A percentile compares a stretch with the other conserved stretches of the same genome.
Evolutionary conservation across 2,797 vertebrate species (phyloP).

Genomic region (Naso thynnoides): DNA sequence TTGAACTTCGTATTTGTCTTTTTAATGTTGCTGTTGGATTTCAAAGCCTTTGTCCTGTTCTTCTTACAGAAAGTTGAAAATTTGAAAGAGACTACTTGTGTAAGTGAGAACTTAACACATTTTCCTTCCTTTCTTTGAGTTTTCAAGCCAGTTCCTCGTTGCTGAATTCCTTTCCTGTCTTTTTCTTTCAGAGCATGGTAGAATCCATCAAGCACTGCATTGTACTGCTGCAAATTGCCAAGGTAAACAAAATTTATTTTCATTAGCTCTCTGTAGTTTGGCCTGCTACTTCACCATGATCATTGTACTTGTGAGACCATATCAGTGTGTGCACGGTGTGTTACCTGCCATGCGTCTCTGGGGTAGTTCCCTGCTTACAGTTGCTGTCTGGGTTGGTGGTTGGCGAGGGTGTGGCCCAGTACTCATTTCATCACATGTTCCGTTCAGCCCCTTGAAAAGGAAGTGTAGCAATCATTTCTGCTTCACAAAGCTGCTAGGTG

Average conservation of each 20-base stretch:
- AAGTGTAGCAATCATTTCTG: slow-evolving; percentile 54
- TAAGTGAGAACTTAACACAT: slow-evolving; percentile 85
- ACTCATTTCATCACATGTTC: slow-evolving; percentile 78
- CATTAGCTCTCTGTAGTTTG: slow-evolving; percentile 22
- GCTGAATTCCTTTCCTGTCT: slow-evolving; percentile 35
- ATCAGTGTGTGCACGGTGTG: slow-evolving; percentile 33
- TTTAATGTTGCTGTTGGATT: slow-evolving; percentile 14
- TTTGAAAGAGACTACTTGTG: slow-evolving; percentile 98
- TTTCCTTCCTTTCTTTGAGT: slow-evolving; percentile 26
- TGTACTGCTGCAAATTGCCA: slow-evolving; percentile 99
- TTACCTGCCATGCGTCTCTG: slow-evolving; percentile 40
- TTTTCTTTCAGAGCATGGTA: slow-evolving; percentile 95
- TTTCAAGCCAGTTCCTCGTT: slow-evolving; percentile 13
- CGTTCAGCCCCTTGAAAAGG: slow-evolving; percentile 45
- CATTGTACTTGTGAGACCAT: slow-evolving; percentile 52
- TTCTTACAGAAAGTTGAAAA: slow-evolving; percentile 94
- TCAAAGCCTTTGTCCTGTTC: slow-evolving; percentile 34
- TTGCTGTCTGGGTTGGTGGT: slow-evolving; percentile 56
- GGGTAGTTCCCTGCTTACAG: slow-evolving; percentile 64
- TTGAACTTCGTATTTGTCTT: neutral
- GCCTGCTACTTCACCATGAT: slow-evolving; percentile 27
- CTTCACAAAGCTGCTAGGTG: slow-evolving; percentile 47
- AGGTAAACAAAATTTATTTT: slow-evolving; percentile 87
- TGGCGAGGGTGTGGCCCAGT: slow-evolving; percentile 63
- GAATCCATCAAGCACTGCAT: slow-evolving; percentile 99